phyloP scores from a whole-genome alignment of 2,888 invertebrate species.

The Ferrisia virgata region DNA sequence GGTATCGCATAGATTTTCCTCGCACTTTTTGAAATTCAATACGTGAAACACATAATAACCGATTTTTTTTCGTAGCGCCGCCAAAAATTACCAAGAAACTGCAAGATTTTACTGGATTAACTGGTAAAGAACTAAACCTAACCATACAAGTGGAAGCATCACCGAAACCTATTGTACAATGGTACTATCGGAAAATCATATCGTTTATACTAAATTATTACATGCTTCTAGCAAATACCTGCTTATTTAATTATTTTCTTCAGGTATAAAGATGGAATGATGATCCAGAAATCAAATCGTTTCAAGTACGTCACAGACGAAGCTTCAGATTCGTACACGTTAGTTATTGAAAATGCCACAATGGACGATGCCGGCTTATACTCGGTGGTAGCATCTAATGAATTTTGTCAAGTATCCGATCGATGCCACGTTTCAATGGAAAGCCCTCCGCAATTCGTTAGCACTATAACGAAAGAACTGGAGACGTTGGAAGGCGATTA shows the following conservation, averaged over 20 bases:
- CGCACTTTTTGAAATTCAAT: no score
- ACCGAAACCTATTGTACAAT: constrained; percentile 75
- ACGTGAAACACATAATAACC: not conserved
- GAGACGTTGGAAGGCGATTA: constrained; percentile 73
- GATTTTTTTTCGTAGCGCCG: constrained; percentile 63
- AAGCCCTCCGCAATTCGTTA: constrained; percentile 71
- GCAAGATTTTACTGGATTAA: constrained; percentile 60
- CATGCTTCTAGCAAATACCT: no score
- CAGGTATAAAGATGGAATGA: constrained; percentile 80
- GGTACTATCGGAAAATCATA: constrained; percentile 54
- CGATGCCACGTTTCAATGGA: constrained; percentile 84
- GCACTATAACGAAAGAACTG: constrained; percentile 65
- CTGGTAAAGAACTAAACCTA: constrained; percentile 71
- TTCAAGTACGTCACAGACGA: constrained; percentile 62
- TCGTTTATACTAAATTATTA: not conserved
- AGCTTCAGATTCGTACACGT: constrained; percentile 64
- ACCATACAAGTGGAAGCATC: constrained; percentile 79
- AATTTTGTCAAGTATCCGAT: constrained; percentile 85
- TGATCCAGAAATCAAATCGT: constrained; percentile 68
- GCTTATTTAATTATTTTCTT: no score
- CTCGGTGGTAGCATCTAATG: constrained; percentile 80
- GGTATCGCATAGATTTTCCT: constrained; percentile 52
- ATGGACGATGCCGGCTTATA: constrained; percentile 83
- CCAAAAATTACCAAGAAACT: constrained; percentile 82
- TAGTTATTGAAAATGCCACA: constrained; percentile 68